Conservation (phyloP, 1,140 invertebrate species). For the Tetramorium alpestre region DNA sequence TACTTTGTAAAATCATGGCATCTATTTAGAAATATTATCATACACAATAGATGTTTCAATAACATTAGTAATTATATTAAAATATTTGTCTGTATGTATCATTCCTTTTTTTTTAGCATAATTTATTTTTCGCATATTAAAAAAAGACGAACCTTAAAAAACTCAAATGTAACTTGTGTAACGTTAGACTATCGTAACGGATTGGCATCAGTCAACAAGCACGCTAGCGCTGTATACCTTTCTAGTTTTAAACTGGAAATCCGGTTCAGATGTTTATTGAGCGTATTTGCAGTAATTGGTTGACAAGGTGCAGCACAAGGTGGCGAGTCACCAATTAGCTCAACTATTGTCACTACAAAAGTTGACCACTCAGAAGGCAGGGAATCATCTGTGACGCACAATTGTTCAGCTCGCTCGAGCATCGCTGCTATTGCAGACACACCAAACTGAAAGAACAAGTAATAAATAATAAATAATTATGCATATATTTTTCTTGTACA, state of each 20-base stretch:
- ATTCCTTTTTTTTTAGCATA: slow-evolving; percentile 39
- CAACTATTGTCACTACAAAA: slow-evolving; percentile 78
- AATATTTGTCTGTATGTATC: slow-evolving; percentile 55
- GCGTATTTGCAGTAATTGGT: slow-evolving; percentile 79
- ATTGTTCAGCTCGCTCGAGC: slow-evolving; percentile 80
- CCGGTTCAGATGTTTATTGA: slow-evolving; percentile 80
- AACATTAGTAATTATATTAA: slow-evolving; percentile 65
- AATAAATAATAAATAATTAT: neutral
- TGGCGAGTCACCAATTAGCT: slow-evolving; percentile 74
- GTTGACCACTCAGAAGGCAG: slow-evolving; percentile 80
- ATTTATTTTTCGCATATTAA: slow-evolving; percentile 57
- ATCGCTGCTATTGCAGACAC: slow-evolving; percentile 82
- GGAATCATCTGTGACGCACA: slow-evolving; percentile 71
- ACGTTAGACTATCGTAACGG: slow-evolving; percentile 73
- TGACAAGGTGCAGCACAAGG: slow-evolving; percentile 79
- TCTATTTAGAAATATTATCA: slow-evolving; percentile 64
- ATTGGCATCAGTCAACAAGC: slow-evolving; percentile 81
- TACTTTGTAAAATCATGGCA: slow-evolving; percentile 62
- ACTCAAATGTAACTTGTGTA: slow-evolving; percentile 36
- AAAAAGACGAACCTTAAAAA: slow-evolving; percentile 62
- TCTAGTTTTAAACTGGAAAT: slow-evolving; percentile 77
- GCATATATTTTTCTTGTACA: slow-evolving; percentile 12
- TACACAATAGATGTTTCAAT: slow-evolving; percentile 56
- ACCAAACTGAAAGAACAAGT: slow-evolving; percentile 80
- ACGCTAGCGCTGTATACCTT: slow-evolving; percentile 79